Percentiles rank a stretch among this genome's conserved stretches.
These are phyloP conservation scores for Trissolcus japonicus DNA, from an alignment of 2,888 invertebrate genomes.

Conservation along the genomic window DNA sequence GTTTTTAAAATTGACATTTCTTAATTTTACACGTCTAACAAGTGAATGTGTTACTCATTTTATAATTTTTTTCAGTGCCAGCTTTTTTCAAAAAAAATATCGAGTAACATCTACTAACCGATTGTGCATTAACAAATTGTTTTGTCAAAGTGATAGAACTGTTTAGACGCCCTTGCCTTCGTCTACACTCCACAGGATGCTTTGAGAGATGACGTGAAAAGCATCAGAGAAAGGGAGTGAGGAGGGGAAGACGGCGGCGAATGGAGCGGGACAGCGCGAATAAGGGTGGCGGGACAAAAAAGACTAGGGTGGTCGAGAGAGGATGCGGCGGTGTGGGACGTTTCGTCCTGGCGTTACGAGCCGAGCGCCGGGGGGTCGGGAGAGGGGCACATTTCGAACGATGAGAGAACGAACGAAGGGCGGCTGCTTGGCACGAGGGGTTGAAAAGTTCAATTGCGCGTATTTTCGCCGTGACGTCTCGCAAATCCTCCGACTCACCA, in stretches of 20 bases:
- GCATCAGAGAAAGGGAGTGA: conserved; percentile 60
- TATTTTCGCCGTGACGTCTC: conserved; percentile 74
- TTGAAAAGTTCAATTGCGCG: conserved; percentile 76
- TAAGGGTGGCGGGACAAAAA: conserved; percentile 74
- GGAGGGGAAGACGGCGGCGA: conserved; percentile 66
- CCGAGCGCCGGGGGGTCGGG: conserved; percentile 51
- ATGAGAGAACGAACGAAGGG: conserved; percentile 48
- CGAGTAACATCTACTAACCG: conserved; percentile 12
- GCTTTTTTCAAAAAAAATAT: conserved; percentile 4
- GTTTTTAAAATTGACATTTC: too few species aligned
- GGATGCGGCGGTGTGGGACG: conserved; percentile 55
- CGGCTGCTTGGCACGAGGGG: conserved; percentile 66
- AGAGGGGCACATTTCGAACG: conserved; percentile 35
- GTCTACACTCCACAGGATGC: conserved; percentile 18
- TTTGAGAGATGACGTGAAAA: conserved; percentile 69
- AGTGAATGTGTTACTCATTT: too few species aligned
- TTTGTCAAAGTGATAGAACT: conserved; percentile 45
- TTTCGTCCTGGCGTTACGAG: conserved; percentile 59
- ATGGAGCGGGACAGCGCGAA: conserved; percentile 73
- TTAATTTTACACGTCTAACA: too few species aligned
- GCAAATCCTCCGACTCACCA: conserved; percentile 69
- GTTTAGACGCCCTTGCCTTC: conserved; percentile 35
- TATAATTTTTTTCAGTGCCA: neutral
- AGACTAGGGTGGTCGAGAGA: conserved; percentile 55
- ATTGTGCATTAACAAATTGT: conserved; percentile 53